Base-by-base conservation (phyloP, 2,888 invertebrate species). In the Cybosia mesomella region DNA sequence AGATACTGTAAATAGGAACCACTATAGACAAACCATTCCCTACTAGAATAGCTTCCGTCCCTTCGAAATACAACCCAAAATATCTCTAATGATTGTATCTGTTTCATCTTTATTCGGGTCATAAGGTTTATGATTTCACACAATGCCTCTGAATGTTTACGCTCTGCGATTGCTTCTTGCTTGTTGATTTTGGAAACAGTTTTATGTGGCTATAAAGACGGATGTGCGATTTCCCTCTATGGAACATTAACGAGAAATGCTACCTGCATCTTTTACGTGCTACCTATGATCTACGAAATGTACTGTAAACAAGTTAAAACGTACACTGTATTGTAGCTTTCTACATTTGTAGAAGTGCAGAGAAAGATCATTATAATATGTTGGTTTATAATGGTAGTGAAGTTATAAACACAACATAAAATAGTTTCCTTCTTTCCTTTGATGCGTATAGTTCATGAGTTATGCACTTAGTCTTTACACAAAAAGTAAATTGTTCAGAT, bases 51-150 rank as follows among this genome's bases (percentile, higher is more conserved):
- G 72, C 75, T 81, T 81, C 80, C 79, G 81, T 83, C 80, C 81
- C 82, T 86, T 79, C 73, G 72, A 77, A 77, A 77, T 76, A 75
- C 77, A 71, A 62, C 75, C 75, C 64, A 72, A 70, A 67, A 74
- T 76, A 2, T 4, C 66, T 62, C 63, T 59, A 64, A 78, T 83
- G 80, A 83, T 82, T 80, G 84, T 85, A 85, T 82, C 79, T 78
- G 75, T 75, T 74, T 75, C 83, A 76, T 82, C 82, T 88, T 87
- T 83, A 91, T 89, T 83, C 86, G 85, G 91, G 92, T 91, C 88
- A 90, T 75, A 86, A 87, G 89, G 90, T 91, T 91, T 91, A 92
- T 89, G 90, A 91, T 91, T 91, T 90, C 88, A 86, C 90, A 88
- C 88, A 81, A 87, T 88, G 85, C 85, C 78, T 85, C 87, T 83